Evolutionary conservation across 2,888 invertebrate species (phyloP).

Genomic region (Hirtodrosophila histrioides): DNA sequence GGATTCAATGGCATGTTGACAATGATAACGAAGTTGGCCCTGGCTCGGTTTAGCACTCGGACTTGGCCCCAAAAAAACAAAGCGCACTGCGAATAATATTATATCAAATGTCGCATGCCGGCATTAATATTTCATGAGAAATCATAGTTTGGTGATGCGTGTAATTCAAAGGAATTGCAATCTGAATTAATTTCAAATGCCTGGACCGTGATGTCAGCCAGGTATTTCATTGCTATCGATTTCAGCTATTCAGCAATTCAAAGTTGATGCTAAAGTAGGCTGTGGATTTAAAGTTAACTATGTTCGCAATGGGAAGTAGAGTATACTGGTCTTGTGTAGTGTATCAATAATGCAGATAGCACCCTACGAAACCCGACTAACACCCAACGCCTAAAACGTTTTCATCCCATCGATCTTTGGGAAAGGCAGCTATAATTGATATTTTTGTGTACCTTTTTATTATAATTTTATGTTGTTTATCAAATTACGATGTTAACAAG

Average conservation of each 20-base stretch:
- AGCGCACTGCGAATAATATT: constrained; percentile 54
- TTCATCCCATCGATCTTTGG: too few species aligned
- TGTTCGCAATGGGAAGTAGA: too few species aligned
- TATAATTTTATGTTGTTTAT: too few species aligned
- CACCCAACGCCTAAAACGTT: too few species aligned
- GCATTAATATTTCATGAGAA: constrained; percentile 77
- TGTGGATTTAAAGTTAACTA: too few species aligned
- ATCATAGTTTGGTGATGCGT: constrained; percentile 78
- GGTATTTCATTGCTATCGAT: constrained; percentile 44
- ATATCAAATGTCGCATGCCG: constrained; percentile 76
- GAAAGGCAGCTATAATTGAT: too few species aligned
- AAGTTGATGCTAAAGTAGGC: constrained; percentile 7
- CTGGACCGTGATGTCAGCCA: constrained; percentile 31
- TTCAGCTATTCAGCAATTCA: constrained; percentile 5
- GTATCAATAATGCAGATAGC: too few species aligned
- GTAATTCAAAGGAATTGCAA: constrained; percentile 78
- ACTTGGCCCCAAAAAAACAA: constrained; percentile 15
- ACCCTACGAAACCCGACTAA: too few species aligned
- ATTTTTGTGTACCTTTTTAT: too few species aligned
- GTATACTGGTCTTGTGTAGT: too few species aligned
- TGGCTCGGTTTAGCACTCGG: constrained; percentile 48
- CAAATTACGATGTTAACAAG: too few species aligned
- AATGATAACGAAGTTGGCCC: constrained; percentile 77
- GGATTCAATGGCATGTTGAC: constrained; percentile 76
- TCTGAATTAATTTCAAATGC: constrained; percentile 70